phyloP scores from a whole-genome alignment of 2,797 vertebrate species.

The Fistularia tabacaria region DNA sequence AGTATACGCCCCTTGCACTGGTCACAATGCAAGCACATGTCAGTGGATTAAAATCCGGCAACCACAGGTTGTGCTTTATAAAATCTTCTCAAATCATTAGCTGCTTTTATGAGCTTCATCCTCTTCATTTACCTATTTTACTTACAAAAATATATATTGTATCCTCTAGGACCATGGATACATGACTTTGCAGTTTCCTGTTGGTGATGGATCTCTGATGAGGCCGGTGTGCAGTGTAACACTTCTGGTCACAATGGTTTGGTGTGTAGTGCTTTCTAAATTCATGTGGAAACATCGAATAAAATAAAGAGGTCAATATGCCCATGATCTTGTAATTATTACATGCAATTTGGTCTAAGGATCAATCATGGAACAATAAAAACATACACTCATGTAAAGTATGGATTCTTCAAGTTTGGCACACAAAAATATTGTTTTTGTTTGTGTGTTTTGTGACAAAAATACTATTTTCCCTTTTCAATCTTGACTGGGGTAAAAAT shows the following conservation, averaged over 20 bases:
- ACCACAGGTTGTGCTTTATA: slow-evolving; percentile 50
- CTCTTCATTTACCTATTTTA: too few species aligned
- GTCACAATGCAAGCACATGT: slow-evolving; percentile 67
- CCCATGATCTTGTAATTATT: background rate
- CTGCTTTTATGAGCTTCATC: too few species aligned
- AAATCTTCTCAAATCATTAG: background rate
- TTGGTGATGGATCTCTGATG: slow-evolving; percentile 78
- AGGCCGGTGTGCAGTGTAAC: slow-evolving; percentile 79
- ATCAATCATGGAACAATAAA: too few species aligned
- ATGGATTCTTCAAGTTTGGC: too few species aligned
- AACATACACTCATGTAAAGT: too few species aligned
- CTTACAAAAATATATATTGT: slow-evolving; percentile 7
- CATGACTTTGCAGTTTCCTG: slow-evolving; percentile 75
- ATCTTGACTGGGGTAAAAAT: too few species aligned
- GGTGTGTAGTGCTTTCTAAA: slow-evolving; percentile 73
- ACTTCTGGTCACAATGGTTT: slow-evolving; percentile 78
- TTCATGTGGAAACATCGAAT: slow-evolving; percentile 76
- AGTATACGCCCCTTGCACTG: slow-evolving; percentile 67
- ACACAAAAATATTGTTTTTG: too few species aligned
- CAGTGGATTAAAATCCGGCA: slow-evolving; percentile 67
- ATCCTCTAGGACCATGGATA: slow-evolving; percentile 42
- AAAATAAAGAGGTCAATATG: slow-evolving; percentile 32
- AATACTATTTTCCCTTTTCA: too few species aligned
- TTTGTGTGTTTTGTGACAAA: too few species aligned
- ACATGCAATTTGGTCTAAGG: background rate